phyloP scores from a whole-genome alignment of 2,113 vertebrate genomes.

The Sander vitreus region DNA sequence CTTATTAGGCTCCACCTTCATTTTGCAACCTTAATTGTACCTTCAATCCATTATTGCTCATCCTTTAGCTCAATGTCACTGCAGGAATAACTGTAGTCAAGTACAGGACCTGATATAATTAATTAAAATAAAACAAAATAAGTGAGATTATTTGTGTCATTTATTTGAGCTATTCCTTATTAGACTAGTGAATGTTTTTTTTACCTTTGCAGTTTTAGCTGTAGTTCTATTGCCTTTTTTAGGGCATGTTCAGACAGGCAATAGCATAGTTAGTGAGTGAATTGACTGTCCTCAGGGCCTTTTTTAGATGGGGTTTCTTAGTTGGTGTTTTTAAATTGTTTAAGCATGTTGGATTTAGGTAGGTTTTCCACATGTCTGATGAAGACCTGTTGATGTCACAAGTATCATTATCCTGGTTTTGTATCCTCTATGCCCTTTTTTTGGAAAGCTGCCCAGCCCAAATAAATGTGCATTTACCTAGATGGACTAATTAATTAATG shows the following conservation, averaged over 20 bases:
- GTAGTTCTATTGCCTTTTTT: background rate
- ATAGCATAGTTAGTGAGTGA: too few relatives aligned
- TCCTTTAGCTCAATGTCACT: background rate
- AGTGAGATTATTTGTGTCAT: background rate
- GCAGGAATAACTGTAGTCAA: background rate
- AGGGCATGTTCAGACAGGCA: background rate
- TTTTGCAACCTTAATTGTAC: background rate
- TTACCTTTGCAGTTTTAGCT: background rate
- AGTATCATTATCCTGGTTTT: background rate
- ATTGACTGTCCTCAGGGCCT: too few relatives aligned
- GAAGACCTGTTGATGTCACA: background rate
- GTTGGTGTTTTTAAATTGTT: background rate
- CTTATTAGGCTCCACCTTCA: too few relatives aligned
- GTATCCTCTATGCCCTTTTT: background rate
- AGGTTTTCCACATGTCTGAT: background rate
- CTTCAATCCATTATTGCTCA: background rate
- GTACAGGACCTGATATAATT: background rate
- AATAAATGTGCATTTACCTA: background rate
- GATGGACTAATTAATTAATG: background rate
- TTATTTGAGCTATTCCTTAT: background rate
- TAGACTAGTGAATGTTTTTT: background rate
- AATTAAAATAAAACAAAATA: background rate
- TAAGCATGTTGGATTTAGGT: background rate
- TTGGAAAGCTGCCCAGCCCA: background rate
- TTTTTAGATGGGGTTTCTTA: background rate